phyloP scores from a whole-genome alignment of 2,888 invertebrate genomes.

The Globia sparganii region DNA sequence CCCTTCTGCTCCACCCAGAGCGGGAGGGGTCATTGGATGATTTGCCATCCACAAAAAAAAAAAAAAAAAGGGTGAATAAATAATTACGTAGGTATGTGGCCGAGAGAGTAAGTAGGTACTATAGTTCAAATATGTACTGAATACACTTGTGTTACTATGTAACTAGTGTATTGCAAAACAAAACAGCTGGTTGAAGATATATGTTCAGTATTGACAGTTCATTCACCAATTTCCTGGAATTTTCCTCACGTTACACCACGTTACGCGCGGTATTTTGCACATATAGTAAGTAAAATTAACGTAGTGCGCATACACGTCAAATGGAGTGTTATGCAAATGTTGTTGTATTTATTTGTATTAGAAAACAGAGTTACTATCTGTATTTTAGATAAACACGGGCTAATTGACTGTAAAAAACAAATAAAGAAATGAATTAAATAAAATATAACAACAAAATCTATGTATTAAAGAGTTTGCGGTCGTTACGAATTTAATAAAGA shows the following conservation, averaged over 20 bases:
- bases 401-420: neutral
- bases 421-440: neutral
- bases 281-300: neutral
- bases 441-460: constrained; percentile 16
- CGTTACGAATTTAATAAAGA: constrained; percentile 9
- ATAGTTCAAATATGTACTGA: neutral
- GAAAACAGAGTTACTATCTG: neutral
- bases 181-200: neutral
- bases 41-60: no score
- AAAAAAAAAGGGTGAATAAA: neutral
- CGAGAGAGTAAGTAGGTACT: neutral
- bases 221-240: constrained; percentile 29
- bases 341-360: neutral
- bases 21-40: no score
- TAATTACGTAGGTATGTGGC: neutral
- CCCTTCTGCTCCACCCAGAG: no score
- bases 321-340: neutral
- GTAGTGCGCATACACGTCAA: neutral
- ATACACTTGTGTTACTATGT: no score
- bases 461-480: constrained; percentile 16
- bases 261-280: neutral
- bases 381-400: neutral
- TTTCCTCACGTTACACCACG: neutral
- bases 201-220: neutral
- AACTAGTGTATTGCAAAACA: neutral